Percentiles rank a stretch among this genome's conserved stretches.
These are phyloP conservation scores for Corvus moneduloides DNA, from an alignment of 2,113 vertebrate genomes.

Conservation along the genomic window DNA sequence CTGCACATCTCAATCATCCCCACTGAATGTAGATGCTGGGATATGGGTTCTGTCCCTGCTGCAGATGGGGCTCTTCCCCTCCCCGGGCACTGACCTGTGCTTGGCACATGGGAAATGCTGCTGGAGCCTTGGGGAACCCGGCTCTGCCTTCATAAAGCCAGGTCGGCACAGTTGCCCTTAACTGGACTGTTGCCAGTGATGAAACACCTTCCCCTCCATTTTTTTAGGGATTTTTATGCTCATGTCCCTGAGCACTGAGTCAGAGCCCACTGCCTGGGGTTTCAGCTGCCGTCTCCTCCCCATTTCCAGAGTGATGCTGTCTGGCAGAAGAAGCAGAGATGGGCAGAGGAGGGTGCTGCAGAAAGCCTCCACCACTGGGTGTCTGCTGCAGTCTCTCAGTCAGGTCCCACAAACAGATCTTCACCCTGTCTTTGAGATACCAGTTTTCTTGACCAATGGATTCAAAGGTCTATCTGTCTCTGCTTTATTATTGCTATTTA, in stretches of 20 bases:
- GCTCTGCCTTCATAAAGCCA: neutral
- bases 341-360: neutral
- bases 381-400: neutral
- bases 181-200: neutral
- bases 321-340: no score
- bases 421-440: neutral
- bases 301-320: neutral
- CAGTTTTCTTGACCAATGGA: neutral
- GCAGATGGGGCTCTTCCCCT: neutral
- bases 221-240: neutral
- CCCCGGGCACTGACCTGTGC: neutral
- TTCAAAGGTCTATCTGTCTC: neutral
- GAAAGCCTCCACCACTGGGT: accelerated
- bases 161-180: neutral
- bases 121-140: accelerated
- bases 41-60: neutral
- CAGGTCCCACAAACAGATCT: neutral
- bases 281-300: neutral
- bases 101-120: accelerated
- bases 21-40: accelerated
- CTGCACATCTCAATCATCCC: accelerated
- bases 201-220: accelerated
- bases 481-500: neutral
- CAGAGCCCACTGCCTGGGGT: neutral
- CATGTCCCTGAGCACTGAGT: accelerated